phyloP scores from a whole-genome alignment of 2,888 invertebrate species.

The Plebejus argus region DNA sequence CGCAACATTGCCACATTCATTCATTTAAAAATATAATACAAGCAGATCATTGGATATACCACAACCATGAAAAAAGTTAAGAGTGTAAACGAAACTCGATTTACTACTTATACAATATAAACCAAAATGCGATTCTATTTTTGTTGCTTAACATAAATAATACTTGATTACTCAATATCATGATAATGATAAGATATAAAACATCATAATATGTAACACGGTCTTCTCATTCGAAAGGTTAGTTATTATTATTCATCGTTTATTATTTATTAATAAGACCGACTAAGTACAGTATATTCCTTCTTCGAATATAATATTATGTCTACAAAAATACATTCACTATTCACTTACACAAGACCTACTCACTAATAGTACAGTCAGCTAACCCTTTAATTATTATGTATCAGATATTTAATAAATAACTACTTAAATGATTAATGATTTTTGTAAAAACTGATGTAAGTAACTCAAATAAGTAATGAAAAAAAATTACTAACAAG shows the following conservation, averaged over 20 bases:
- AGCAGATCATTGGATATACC: not conserved
- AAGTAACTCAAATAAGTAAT: not conserved
- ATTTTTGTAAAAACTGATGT: constrained; percentile 24
- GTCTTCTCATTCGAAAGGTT: too few species aligned
- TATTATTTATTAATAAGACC: not conserved
- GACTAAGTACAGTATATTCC: not conserved
- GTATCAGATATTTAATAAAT: constrained; percentile 17
- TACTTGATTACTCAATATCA: too few species aligned
- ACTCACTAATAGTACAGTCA: constrained; percentile 21
- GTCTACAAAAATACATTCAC: constrained; percentile 29
- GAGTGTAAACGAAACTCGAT: not conserved
- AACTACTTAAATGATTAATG: constrained; percentile 9
- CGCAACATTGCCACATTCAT: not conserved
- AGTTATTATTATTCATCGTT: not conserved
- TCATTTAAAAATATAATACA: not conserved
- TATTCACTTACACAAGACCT: constrained; percentile 5
- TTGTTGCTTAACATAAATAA: not conserved
- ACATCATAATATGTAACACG: too few species aligned
- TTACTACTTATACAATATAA: not conserved
- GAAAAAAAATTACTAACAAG: not conserved
- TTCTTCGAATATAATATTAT: not conserved
- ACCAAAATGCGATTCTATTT: not conserved
- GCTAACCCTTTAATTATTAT: not conserved
- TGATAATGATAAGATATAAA: too few species aligned
- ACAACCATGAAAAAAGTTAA: not conserved